These are phyloP conservation scores for Gryon sp. DNA, from an alignment of 1,140 invertebrate genomes.

Conservation along the genomic window DNA sequence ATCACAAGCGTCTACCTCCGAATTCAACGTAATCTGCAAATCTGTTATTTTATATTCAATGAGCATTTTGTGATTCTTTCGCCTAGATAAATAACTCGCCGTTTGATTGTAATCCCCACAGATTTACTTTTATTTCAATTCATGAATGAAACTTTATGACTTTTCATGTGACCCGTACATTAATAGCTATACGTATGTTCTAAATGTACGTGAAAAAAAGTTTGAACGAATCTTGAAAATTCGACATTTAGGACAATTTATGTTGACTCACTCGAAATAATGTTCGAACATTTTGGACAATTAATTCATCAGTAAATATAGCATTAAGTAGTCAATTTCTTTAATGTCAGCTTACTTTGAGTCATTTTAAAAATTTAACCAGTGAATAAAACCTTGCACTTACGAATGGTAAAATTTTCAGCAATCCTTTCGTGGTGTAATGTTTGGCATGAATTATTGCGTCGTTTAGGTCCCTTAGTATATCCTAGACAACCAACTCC, in stretches of 20 bases:
- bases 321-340: too few species aligned
- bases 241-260: too few species aligned
- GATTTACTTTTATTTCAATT: conserved; percentile 5
- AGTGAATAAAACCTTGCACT: conserved; percentile 3
- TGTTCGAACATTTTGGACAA: too few species aligned
- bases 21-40: conserved; percentile 44
- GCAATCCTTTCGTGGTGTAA: conserved; percentile 5
- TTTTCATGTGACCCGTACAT: too few species aligned
- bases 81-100: conserved; percentile 29
- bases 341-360: too few species aligned
- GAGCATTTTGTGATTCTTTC: conserved; percentile 46
- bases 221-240: neutral
- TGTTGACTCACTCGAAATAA: too few species aligned
- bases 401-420: conserved; percentile 11
- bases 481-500: conserved; percentile 45
- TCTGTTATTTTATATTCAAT: conserved; percentile 57
- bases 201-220: too few species aligned
- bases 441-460: conserved; percentile 33
- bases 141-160: neutral
- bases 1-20: conserved; percentile 39
- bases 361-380: conserved; percentile 2
- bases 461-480: conserved; percentile 22
- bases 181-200: too few species aligned
- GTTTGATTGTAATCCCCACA: conserved; percentile 15
- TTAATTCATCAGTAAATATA: too few species aligned